Base-by-base conservation (phyloP, 2,797 vertebrate genomes). In the Eidolon dupreanum region DNA sequence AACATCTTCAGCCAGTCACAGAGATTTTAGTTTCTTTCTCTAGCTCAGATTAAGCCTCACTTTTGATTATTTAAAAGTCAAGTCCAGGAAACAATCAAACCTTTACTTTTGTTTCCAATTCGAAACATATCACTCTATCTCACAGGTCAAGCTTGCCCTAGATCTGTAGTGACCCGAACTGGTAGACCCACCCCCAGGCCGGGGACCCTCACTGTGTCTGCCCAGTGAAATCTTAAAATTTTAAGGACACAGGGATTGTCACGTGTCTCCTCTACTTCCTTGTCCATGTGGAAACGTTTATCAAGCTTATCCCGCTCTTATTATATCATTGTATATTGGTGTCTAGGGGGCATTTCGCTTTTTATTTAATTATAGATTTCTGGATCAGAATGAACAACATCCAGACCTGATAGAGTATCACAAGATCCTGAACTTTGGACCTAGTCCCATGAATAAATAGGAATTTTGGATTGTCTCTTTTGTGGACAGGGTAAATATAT, bases 61-160 rank as follows among this genome's bases (percentile, higher is more conserved):
- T 90, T 92, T 75, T 65, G 55, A 36, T 90, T 88, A 93, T 41
- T 90, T 78, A 65, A 84, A 77, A 81, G 9, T 91, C 10, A 6
- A 75, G 4, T 94, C 33, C 70, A 87, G 33, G 17, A 79, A 43
- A 74, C 92, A 81, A 55, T 38, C 4, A 85, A 59, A 86, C 4
- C 8, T 92, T 81, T 66, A 41, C 55, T 73, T 93, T 83, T 79
- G 36, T 78, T 91, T 82, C 38, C 38, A 77, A 3, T 65, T 59
- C 38, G 68, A 41, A 93, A 51, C 22, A 16, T 6, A 5, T 63
- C 31, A 28, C 5, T 2, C 13, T 59, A 17, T 46, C 57, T 28
- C 73, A 20, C 22, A 91, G 49, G 41, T 74, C 20, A 71, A 63
- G 28, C 13, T 85, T 53, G 13, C 19, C 28, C 13, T 22, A 55